Conservation (phyloP, 2,888 invertebrate genomes). For the Rhorus exstirpatorius region DNA sequence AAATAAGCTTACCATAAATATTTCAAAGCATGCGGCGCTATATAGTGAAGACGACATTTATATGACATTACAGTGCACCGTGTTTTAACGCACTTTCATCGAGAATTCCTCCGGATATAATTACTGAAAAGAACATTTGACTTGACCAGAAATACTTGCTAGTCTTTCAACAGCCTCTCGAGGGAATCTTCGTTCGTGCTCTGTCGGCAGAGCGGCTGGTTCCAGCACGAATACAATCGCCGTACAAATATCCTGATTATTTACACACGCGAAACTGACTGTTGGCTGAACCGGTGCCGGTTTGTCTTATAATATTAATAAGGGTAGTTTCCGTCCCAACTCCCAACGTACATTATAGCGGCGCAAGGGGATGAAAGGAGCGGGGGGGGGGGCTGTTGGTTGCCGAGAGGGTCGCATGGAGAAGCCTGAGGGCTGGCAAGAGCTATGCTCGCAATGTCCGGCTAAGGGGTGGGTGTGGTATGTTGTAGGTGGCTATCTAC, state of each 20-base stretch:
- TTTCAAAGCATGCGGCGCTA: too few relatives aligned
- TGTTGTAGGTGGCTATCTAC: constrained; percentile 81
- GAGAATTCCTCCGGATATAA: background rate
- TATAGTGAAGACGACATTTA: too few relatives aligned
- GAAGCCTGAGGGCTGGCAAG: constrained; percentile 77
- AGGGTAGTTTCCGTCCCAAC: constrained; percentile 84
- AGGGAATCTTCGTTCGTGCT: constrained; percentile 5
- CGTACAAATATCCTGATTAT: constrained; percentile 81
- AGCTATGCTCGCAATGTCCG: constrained; percentile 86
- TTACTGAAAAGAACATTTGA: background rate
- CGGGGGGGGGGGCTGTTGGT: constrained; percentile 50
- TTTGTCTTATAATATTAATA: constrained; percentile 85
- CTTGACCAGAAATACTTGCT: constrained; percentile 5
- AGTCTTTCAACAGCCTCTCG: background rate
- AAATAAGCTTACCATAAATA: too few relatives aligned
- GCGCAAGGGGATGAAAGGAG: constrained; percentile 42
- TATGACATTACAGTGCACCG: background rate
- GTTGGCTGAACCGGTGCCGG: constrained; percentile 69
- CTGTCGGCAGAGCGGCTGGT: background rate
- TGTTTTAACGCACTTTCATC: background rate
- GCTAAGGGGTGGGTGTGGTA: constrained; percentile 80
- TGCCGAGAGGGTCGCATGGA: constrained; percentile 64
- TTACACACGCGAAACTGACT: constrained; percentile 78
- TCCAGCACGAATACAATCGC: constrained; percentile 71
- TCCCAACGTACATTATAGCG: constrained; percentile 78